Base-by-base conservation (phyloP, 2,888 invertebrate genomes). In the Callosobruchus maculatus region DNA sequence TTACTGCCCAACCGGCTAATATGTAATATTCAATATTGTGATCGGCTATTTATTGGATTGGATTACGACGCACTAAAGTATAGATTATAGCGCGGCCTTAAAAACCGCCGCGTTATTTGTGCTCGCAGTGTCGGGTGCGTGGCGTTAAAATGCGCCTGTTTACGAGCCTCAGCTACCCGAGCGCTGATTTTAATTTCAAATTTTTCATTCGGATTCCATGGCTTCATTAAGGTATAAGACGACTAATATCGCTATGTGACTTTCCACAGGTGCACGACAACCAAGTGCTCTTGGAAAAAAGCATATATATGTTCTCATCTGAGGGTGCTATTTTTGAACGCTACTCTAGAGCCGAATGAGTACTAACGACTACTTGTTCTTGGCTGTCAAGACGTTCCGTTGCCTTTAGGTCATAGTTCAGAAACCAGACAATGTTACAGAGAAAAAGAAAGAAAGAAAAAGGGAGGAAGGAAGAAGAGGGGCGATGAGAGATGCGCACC, bases 21-120 rank as follows among this genome's bases (percentile, higher is more conserved):
- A 84, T 81, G 83, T 85, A 85, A 84, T 84, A 85, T 85, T 85
- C 84, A 84, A 85, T 85, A 85, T 84, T 84, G 83, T 84, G 84
- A 85, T 84, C 82, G 83, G 82, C 81, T 84, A 84, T 84, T 84
- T 85, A 85, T 84, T 82, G 82, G 81, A 81, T 81, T 81, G 81
- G 82, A 83, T 83, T 84, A 83, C 81, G 80, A 78, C 76, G 75
- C 82, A 80, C 49, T 84, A 84, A 84, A 84, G 79, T 81, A 78
- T 78, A 79, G 81, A 82, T 81, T 82, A 82, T 82, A 81, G 80
- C 76, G 79, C 77, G 78, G 49, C 49, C 18, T 49, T 49, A 49
- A 49, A 49, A 49, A 49, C 49, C 49, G 49, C 49, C 49, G 49
- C 13, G 49, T 49, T 49, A 49, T 49, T 49, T 49, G 49, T 49